A percentile compares a stretch with the other conserved stretches of the same genome.
Conservation (phyloP, 2,888 invertebrate species). For the Leptarthrus brevirostris region DNA sequence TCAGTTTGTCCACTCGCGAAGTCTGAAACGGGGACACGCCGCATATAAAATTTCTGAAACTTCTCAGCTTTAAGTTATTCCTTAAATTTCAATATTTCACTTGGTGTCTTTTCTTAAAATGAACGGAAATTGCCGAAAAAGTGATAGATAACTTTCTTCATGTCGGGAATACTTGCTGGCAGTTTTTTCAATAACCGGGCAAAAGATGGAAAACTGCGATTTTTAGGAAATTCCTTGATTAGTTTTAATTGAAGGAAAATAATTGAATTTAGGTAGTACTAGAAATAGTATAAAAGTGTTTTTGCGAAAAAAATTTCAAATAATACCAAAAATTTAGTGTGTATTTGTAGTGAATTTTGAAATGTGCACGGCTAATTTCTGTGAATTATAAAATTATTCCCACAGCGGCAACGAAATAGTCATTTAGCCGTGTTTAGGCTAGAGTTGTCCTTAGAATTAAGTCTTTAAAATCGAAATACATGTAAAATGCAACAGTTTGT, state of each 20-base stretch:
- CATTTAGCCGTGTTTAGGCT: too few relatives aligned
- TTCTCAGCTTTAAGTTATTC: conserved; percentile 7
- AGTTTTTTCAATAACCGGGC: conserved; percentile 8
- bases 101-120: conserved; percentile 1
- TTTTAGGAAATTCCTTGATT: too few relatives aligned
- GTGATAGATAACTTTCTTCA: conserved; percentile 2
- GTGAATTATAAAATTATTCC: too few relatives aligned
- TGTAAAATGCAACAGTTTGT: conserved; percentile 22
- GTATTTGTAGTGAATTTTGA: too few relatives aligned
- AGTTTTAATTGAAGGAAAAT: too few relatives aligned
- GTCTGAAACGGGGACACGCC: conserved; percentile 24
- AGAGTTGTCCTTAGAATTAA: too few relatives aligned
- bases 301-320: too few relatives aligned
- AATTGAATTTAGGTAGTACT: too few relatives aligned
- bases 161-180: neutral
- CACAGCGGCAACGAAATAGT: too few relatives aligned
- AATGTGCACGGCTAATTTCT: too few relatives aligned
- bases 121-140: neutral
- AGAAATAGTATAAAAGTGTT: too few relatives aligned
- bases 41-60: conserved; percentile 8
- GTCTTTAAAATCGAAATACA: neutral
- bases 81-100: conserved; percentile 10
- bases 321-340: too few relatives aligned
- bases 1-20: conserved; percentile 36
- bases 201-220: conserved; percentile 12